These are phyloP conservation scores for Serrognathus titanus DNA, from an alignment of 2,888 invertebrate genomes.

Conservation along the genomic window DNA sequence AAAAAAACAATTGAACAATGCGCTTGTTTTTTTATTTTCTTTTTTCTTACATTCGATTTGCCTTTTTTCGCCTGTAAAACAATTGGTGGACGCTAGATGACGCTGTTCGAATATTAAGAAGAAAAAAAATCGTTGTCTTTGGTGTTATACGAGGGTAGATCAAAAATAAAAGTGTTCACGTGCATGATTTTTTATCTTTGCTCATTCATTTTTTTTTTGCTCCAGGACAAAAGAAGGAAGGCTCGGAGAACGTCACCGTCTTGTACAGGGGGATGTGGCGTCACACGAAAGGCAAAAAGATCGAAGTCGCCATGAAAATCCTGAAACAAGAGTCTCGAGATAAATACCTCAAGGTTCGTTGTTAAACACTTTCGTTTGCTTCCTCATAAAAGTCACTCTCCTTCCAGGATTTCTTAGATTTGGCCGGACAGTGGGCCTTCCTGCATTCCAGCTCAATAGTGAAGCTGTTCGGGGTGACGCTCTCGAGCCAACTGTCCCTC, in stretches of 20 bases:
- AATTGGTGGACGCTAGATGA: too few relatives aligned
- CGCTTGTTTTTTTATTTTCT: too few relatives aligned
- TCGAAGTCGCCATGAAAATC: conserved; percentile 77
- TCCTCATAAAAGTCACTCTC: not conserved
- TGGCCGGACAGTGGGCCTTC: conserved; percentile 76
- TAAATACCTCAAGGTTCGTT: conserved; percentile 58
- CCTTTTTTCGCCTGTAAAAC: too few relatives aligned
- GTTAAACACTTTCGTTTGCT: not conserved
- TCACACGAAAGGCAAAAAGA: conserved; percentile 69
- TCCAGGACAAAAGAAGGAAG: conserved; percentile 59
- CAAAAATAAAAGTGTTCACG: too few relatives aligned
- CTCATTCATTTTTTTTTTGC: conserved; percentile 17
- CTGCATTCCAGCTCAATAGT: conserved; percentile 75
- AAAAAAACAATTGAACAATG: too few relatives aligned
- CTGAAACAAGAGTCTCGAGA: conserved; percentile 64
- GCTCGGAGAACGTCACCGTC: conserved; percentile 61
- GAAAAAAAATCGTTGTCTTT: too few relatives aligned
- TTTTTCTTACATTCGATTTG: too few relatives aligned
- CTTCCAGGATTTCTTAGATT: conserved; percentile 69
- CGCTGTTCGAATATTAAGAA: too few relatives aligned
- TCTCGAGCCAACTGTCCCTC: conserved; percentile 74
- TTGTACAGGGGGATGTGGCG: conserved; percentile 77
- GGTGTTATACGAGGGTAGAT: too few relatives aligned
- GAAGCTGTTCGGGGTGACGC: conserved; percentile 72
- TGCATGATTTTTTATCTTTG: too few relatives aligned